Evolutionary conservation across 2,888 invertebrate species (phyloP), one percentile per base, ranked within the genome.

Genomic region (Arge pagana): DNA sequence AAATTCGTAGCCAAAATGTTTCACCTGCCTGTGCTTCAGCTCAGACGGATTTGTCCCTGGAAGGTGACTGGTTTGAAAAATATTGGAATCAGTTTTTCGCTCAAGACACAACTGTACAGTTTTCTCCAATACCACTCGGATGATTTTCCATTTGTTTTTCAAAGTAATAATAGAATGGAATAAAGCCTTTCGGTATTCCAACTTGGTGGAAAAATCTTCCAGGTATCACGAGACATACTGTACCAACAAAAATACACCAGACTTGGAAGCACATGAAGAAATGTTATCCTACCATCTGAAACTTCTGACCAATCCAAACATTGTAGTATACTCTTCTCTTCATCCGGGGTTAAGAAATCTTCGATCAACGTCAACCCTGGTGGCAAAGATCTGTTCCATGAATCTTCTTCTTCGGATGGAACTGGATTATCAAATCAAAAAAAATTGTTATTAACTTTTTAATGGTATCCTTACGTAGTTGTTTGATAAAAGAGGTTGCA

Each of bases 1-100:
- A 74, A 97, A 97, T 72, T 94, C 92, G 76, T 86, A 96, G 0
- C 96, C 96, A 78, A 85, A 96, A 78, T 96, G 96, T 70, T 85
- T 88, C 0, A 96, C 96, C 78, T 83, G 83, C 28, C 96, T 80
- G 69, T 95, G 88, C 71, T 93, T 96, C 59, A 94, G 76, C 30
- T 69, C 68, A 1, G 71, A 70, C 3, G 62, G 60, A 28, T 50
- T 54, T 37, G 56, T 58, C 43, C 56, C 65, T 64, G 50, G 0
- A 55, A 61, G 13, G n/a, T n/a, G n/a, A n/a, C n/a, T n/a, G n/a
- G n/a, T n/a, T n/a, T n/a, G n/a, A n/a, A n/a, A n/a, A n/a, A n/a
- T n/a, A n/a, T n/a, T n/a, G n/a, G n/a, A n/a, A n/a, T n/a, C n/a
- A n/a, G n/a, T n/a, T n/a, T n/a, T n/a, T n/a, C n/a, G n/a, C n/a